Conservation (phyloP, 2,888 invertebrate genomes). For the Dermolepida albohirtum region DNA sequence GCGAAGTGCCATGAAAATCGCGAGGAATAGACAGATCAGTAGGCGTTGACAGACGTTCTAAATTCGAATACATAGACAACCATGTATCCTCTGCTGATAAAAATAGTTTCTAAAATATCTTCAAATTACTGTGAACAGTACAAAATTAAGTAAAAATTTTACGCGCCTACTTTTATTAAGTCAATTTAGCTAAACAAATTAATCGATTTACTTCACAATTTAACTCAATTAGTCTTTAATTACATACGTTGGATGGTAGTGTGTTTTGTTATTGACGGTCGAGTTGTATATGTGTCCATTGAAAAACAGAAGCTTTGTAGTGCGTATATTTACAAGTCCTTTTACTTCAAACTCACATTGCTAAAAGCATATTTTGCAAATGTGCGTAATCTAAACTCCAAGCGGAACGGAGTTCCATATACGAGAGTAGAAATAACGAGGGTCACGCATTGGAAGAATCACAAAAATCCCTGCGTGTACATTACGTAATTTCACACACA, state of each 20-base stretch:
- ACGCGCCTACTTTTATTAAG: neutral
- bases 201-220: conserved; percentile 21
- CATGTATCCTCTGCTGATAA: neutral
- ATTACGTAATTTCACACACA: conserved; percentile 6
- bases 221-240: conserved; percentile 6
- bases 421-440: conserved; percentile 6
- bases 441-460: conserved; percentile 10
- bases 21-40: too few relatives aligned
- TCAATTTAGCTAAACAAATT: conserved; percentile 8
- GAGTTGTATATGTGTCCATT: too few relatives aligned
- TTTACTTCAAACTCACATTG: neutral
- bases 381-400: neutral
- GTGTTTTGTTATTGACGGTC: too few relatives aligned
- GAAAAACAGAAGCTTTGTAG: neutral
- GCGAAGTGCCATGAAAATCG: too few relatives aligned
- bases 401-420: neutral
- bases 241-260: too few relatives aligned
- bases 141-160: neutral
- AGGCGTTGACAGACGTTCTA: too few relatives aligned
- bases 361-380: neutral
- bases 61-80: too few relatives aligned
- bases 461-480: neutral
- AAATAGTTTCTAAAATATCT: neutral
- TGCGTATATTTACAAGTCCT: neutral
- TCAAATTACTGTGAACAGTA: neutral